These are phyloP conservation scores for Silurus glanis DNA, from an alignment of 2,113 vertebrate species.

Conservation along the genomic window DNA sequence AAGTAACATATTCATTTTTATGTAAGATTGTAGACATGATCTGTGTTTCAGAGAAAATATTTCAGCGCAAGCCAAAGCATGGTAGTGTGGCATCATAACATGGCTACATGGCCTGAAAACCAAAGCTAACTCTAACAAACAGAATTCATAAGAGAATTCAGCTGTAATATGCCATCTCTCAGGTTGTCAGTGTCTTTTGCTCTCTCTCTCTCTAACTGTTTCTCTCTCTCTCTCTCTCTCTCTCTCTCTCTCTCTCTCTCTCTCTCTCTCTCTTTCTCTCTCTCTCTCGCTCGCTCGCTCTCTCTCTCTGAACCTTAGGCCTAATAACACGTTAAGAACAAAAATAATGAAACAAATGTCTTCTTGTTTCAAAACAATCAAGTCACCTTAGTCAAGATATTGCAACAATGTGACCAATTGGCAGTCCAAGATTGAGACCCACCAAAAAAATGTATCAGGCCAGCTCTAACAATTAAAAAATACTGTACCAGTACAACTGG, in stretches of 20 bases:
- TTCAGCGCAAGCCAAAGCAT: background rate
- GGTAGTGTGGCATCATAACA: background rate
- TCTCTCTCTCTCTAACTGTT: background rate
- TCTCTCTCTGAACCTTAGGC: background rate
- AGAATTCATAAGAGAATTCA: conserved; percentile 1
- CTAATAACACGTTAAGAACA: background rate
- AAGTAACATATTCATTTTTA: background rate
- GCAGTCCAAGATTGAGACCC: background rate
- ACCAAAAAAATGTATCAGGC: background rate
- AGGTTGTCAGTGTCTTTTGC: background rate
- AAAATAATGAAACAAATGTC: background rate
- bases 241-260: background rate
- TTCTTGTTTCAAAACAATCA: background rate
- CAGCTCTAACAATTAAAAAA: background rate
- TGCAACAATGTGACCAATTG: background rate
- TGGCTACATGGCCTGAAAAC: background rate
- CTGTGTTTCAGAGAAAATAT: background rate
- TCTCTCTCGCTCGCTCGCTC: background rate
- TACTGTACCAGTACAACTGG: too few species aligned
- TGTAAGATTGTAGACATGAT: background rate
- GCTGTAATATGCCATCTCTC: background rate
- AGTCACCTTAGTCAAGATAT: background rate
- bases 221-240: background rate
- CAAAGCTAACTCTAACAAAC: background rate
- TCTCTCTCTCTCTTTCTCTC: background rate